Percentiles rank a stretch among this genome's conserved stretches.
Evolutionary conservation across 1,140 invertebrate genomes (phyloP).

Genomic region (roundworm (Caenorhabditis elegans)): DNA sequence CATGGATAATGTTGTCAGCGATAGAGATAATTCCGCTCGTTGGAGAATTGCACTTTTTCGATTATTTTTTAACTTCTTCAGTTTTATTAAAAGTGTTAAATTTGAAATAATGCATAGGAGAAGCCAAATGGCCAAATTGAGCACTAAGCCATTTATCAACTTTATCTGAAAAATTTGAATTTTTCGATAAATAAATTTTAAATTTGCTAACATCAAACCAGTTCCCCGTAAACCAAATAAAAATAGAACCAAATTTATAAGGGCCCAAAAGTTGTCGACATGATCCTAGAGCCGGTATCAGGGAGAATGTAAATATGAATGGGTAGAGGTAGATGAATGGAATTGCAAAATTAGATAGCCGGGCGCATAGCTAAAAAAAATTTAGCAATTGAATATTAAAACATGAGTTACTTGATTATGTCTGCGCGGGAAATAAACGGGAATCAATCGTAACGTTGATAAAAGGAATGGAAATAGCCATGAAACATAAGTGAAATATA

Average conservation of each 20-base stretch:
- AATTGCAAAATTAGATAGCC: too few species aligned
- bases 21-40: neutral
- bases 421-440: neutral
- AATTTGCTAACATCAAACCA: too few species aligned
- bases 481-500: neutral
- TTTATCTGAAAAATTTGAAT: neutral
- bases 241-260: too few species aligned
- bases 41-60: neutral
- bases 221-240: too few species aligned
- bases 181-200: too few species aligned
- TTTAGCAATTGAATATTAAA: too few species aligned
- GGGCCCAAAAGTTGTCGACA: too few species aligned
- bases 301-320: too few species aligned
- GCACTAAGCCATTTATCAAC: neutral
- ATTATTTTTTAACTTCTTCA: neutral
- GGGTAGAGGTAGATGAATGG: too few species aligned
- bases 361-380: too few species aligned
- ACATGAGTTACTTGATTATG: neutral
- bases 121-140: neutral
- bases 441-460: neutral
- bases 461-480: neutral
- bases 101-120: neutral
- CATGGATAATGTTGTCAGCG: neutral
- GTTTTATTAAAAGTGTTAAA: neutral
- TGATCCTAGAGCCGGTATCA: too few species aligned